Evolutionary conservation across 2,888 invertebrate genomes (phyloP), one percentile per base, ranked within the genome.

Genomic region (Pyrrhia umbra): DNA sequence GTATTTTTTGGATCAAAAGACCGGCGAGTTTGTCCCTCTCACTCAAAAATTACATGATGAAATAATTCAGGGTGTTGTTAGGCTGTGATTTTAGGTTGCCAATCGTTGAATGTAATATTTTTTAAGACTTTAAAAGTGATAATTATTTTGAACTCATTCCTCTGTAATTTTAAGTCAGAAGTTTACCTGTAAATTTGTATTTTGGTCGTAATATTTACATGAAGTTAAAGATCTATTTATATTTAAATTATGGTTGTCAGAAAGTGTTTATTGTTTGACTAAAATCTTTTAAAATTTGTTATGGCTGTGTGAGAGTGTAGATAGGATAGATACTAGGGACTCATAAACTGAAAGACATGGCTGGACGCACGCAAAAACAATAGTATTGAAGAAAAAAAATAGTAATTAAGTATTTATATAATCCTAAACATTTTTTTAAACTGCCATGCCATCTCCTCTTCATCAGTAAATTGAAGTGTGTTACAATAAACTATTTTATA

Each of bases 1-100:
- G 34, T 98, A 96, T 87, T 97, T 97, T 82, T 90, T 95, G 60
- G 94, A 95, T 55, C 91, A 88, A 59, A 94, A 92, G 68, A 79
- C 87, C 2, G 89, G 89, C 0, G 88, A 94, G 39, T 96, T 95
- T 77, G 87, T 95, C 1, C 89, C 86, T 0, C 76, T 96, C 8
- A 95, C 92, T 0, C 82, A 87, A 25, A 92, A 95, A 62, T 80
- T 96, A 47, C 95, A 92, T 70, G 92, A 95, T 16, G 93, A 95
- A 68, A 77, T 96, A 52, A 78, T 90, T 16, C 86, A 91, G 42
- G 96, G 96, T 42, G 86, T 82, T 37, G 84, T 95, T n/a, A 95
- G 95, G 64, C 90, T 96, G 85, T 96, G 91, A 94, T 83, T 71
- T 23, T 10, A 6, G 15, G 15, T 30, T 50, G 37, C 50, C 46